Percentiles rank a stretch among this genome's conserved stretches.
Conservation (phyloP, 2,797 vertebrate genomes). For the Falco cherrug region DNA sequence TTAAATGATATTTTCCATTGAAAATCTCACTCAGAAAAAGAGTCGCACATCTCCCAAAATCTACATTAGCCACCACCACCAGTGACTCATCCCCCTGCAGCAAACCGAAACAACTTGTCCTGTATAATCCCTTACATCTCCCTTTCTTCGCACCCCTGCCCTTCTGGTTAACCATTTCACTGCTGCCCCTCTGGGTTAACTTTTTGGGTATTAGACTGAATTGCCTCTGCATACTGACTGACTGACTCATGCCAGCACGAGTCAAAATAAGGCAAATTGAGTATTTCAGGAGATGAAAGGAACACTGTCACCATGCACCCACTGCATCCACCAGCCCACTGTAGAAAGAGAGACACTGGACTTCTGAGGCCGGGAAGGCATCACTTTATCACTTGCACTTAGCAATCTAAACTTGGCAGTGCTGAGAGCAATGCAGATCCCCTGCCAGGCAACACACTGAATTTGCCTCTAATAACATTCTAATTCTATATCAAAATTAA, state of each 20-base stretch:
- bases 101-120: background rate
- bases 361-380: background rate
- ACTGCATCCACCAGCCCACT: background rate
- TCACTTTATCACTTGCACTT: background rate
- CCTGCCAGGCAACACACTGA: background rate
- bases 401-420: background rate
- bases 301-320: background rate
- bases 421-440: background rate
- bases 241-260: background rate
- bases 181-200: background rate
- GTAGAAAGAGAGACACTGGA: background rate
- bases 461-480: background rate
- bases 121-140: constrained; percentile 9
- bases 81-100: constrained; percentile 29
- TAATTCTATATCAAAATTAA: background rate
- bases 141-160: background rate
- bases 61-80: background rate
- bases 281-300: background rate
- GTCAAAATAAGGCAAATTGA: background rate
- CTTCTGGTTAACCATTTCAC: background rate
- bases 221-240: background rate
- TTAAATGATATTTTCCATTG: background rate
- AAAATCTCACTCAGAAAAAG: background rate
- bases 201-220: background rate
- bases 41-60: background rate